Evolutionary conservation across 1,140 invertebrate species (phyloP).

Genomic region (Calephelis virginiensis): DNA sequence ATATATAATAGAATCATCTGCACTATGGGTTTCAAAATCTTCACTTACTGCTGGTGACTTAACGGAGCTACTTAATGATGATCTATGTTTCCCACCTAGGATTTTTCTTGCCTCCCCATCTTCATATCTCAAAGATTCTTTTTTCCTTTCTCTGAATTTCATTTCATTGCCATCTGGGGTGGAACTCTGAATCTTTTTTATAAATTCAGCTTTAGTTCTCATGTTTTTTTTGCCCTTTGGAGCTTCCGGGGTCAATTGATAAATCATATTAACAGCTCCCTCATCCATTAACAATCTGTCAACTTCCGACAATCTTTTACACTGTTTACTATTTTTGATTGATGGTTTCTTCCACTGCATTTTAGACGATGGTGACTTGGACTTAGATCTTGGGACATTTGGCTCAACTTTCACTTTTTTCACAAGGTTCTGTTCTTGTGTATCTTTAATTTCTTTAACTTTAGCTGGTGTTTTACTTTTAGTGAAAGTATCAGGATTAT

Average conservation of each 20-base stretch:
- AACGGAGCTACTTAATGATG: constrained; percentile 61
- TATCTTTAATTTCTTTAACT: constrained; percentile 43
- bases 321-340: constrained; percentile 67
- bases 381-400: constrained; percentile 43
- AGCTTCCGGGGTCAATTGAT: constrained; percentile 81
- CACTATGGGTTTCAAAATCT: constrained; percentile 80
- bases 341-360: constrained; percentile 69
- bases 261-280: constrained; percentile 90
- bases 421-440: constrained; percentile 41
- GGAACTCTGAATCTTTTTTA: constrained; percentile 80
- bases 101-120: constrained; percentile 71
- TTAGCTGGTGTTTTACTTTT: constrained; percentile 53
- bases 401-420: constrained; percentile 59
- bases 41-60: constrained; percentile 79
- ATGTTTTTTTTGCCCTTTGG: constrained; percentile 73
- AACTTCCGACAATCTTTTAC: constrained; percentile 84
- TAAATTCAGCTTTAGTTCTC: constrained; percentile 74
- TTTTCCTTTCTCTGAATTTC: constrained; percentile 74
- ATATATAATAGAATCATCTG: constrained; percentile 88
- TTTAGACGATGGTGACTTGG: constrained; percentile 60
- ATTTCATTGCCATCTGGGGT: constrained; percentile 74
- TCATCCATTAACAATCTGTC: constrained; percentile 89
- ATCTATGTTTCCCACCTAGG: constrained; percentile 60
- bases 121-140: constrained; percentile 55
- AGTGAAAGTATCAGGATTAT: constrained; percentile 79